These are phyloP conservation scores for Anthonomus grandis DNA, from an alignment of 1,140 invertebrate species.

Conservation along the genomic window DNA sequence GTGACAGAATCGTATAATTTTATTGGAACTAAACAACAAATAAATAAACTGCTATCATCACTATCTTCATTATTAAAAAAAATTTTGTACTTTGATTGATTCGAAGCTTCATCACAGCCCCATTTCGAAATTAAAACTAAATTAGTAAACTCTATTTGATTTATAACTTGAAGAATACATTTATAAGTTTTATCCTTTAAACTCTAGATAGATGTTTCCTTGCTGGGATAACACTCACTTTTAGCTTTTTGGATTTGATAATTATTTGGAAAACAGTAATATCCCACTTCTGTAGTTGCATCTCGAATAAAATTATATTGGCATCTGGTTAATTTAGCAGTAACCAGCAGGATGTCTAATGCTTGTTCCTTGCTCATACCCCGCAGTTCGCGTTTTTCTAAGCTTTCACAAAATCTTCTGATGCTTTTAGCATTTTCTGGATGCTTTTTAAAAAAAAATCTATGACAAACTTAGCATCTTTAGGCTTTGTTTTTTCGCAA, in stretches of 20 bases:
- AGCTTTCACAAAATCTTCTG: background rate
- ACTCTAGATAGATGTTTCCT: background rate
- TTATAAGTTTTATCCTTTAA: too few relatives aligned
- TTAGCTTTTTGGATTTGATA: background rate
- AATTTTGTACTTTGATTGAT: background rate
- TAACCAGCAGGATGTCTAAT: background rate
- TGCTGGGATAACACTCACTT: background rate
- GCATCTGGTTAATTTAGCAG: background rate
- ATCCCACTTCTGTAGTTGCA: too few relatives aligned
- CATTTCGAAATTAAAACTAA: background rate
- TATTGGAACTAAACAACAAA: background rate
- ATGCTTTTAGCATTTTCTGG: background rate
- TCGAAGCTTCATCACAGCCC: too few relatives aligned
- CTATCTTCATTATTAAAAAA: background rate
- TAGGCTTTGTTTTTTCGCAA: background rate
- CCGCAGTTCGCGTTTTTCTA: background rate
- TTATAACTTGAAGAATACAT: too few relatives aligned
- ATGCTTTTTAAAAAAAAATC: background rate
- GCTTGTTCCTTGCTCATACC: background rate
- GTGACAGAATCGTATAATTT: background rate
- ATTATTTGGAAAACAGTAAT: background rate
- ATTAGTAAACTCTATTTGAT: background rate
- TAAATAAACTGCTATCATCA: background rate
- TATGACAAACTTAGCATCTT: background rate
- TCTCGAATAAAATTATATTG: background rate